These are phyloP conservation scores for Rotaria sp. DNA, from an alignment of 2,888 invertebrate species.

Conservation along the genomic window DNA sequence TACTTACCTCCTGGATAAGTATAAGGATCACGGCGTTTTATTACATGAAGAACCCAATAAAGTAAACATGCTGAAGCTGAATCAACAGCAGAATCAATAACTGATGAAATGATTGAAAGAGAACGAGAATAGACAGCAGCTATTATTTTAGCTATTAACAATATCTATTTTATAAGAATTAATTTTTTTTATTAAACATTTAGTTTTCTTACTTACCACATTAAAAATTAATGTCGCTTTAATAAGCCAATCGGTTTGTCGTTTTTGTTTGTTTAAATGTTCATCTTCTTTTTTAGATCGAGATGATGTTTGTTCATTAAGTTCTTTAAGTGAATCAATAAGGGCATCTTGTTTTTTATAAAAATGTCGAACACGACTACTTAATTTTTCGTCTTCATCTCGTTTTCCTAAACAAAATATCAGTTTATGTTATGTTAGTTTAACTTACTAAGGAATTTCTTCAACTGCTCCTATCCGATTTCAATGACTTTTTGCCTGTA, in stretches of 20 bases:
- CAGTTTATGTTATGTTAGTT: no score
- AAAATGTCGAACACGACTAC: not conserved
- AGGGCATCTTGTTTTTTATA: not conserved
- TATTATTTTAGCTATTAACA: constrained; percentile 52
- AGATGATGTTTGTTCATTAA: no score
- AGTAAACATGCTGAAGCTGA: constrained; percentile 55
- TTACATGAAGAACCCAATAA: constrained; percentile 53
- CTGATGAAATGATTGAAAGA: constrained; percentile 56
- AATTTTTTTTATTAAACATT: no score
- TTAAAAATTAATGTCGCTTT: not conserved
- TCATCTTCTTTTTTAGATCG: not conserved
- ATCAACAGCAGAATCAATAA: constrained; percentile 57
- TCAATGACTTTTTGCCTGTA: no score
- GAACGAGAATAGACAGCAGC: constrained; percentile 57
- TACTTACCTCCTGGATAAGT: constrained; percentile 55
- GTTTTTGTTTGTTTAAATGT: not conserved
- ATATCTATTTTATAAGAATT: no score
- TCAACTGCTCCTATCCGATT: no score
- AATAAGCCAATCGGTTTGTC: not conserved
- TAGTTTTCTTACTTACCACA: no score
- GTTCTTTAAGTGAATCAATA: no score
- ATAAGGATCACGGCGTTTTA: constrained; percentile 55
- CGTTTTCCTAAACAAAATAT: no score
- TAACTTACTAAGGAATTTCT: no score
- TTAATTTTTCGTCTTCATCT: no score